These are phyloP conservation scores for Lepidocolaptes lacrymiger DNA, from an alignment of 2,797 vertebrate genomes.

Conservation along the genomic window DNA sequence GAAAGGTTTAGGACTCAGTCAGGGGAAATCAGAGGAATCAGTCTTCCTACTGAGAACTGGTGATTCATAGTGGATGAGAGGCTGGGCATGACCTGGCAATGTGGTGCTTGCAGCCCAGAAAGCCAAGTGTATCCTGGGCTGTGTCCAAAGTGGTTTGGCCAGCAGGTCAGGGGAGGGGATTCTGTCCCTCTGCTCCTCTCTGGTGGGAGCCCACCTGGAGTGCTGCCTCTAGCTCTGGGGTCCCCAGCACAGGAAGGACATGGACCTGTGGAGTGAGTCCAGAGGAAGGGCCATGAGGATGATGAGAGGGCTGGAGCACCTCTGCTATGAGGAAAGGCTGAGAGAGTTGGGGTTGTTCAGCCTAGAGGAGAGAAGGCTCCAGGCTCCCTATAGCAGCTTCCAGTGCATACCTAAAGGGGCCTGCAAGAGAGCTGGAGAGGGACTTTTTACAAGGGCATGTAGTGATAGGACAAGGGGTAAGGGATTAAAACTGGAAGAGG, in stretches of 20 bases:
- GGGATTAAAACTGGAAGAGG: neutral
- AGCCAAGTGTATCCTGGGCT: neutral
- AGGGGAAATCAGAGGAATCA: neutral
- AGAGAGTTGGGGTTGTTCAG: neutral
- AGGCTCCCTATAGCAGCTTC: neutral
- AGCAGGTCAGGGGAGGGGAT: neutral
- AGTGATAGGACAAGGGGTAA: too few relatives aligned
- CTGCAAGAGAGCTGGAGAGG: neutral
- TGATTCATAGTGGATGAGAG: neutral
- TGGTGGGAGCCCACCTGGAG: neutral
- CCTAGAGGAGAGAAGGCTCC: neutral
- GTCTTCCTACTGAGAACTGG: neutral
- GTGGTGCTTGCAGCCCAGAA: accelerated
- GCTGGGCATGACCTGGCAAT: neutral
- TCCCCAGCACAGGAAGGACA: neutral
- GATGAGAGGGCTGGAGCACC: neutral
- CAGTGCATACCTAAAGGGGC: neutral
- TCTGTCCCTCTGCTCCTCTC: neutral
- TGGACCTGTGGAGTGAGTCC: neutral
- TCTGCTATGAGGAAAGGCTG: neutral
- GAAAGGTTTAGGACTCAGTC: neutral
- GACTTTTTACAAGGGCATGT: neutral
- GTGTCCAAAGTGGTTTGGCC: neutral
- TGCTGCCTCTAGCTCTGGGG: neutral
- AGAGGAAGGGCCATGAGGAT: neutral